phyloP scores from a whole-genome alignment of 2,113 vertebrate species.

The Solea senegalensis region DNA sequence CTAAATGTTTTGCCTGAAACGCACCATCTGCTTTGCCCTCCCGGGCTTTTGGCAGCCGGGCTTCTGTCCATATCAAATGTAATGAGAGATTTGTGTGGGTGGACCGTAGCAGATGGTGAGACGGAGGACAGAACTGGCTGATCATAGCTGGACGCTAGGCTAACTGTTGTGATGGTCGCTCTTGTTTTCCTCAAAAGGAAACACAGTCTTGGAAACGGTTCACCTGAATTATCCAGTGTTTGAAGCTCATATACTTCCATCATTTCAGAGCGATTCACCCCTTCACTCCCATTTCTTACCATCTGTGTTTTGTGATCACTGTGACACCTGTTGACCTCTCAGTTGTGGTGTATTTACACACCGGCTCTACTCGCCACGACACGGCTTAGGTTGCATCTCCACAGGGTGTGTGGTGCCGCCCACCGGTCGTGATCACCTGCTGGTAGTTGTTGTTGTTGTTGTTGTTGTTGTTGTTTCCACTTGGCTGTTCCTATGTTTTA shows the following conservation, averaged over 20 bases:
- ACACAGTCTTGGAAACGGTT: not conserved
- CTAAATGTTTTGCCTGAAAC: slow-evolving; percentile 40
- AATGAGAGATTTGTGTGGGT: slow-evolving; percentile 58
- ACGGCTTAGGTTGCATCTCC: too few relatives aligned
- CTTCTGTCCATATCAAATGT: slow-evolving; percentile 63
- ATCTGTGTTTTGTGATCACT: slow-evolving; percentile 49
- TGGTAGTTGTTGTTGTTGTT: too few relatives aligned
- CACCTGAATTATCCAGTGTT: not conserved
- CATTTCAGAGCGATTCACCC: slow-evolving; percentile 20
- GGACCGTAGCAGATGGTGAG: slow-evolving; percentile 68
- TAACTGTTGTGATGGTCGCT: slow-evolving; percentile 29
- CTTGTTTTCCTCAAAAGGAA: not conserved
- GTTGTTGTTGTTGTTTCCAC: not conserved
- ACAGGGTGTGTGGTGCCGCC: too few relatives aligned
- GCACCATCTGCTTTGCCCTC: slow-evolving; percentile 69
- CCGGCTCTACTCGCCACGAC: too few relatives aligned
- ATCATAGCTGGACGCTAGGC: slow-evolving; percentile 31
- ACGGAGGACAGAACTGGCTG: slow-evolving; percentile 47
- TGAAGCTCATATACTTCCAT: not conserved
- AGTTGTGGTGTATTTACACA: not conserved
- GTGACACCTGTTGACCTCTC: slow-evolving; percentile 33
- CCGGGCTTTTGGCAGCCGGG: slow-evolving; percentile 48
- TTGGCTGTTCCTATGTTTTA: not conserved
- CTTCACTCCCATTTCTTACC: slow-evolving; percentile 19
- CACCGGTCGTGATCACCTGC: too few relatives aligned